These are phyloP conservation scores for Montifringilla adamsi DNA, from an alignment of 2,113 vertebrate species.

Conservation along the genomic window DNA sequence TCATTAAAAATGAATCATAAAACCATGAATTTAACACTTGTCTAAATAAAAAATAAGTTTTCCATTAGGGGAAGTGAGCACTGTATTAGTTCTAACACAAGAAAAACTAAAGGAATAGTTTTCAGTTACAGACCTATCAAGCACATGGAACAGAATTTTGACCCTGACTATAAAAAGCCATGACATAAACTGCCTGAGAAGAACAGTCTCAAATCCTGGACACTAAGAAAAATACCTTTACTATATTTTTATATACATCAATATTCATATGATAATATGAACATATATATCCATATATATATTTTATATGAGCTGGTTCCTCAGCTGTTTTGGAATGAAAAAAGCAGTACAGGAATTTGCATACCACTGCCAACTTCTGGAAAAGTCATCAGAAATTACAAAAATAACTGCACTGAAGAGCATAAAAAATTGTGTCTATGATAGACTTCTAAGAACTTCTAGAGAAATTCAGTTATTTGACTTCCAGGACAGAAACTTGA, in stretches of 20 bases:
- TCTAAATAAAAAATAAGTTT: slow-evolving; percentile 27
- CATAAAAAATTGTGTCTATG: not conserved
- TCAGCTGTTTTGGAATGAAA: slow-evolving; percentile 37
- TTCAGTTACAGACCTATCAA: not conserved
- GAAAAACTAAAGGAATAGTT: not conserved
- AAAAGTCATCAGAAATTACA: slow-evolving; percentile 37
- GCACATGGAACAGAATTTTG: not conserved
- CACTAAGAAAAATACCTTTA: not conserved
- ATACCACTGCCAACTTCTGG: slow-evolving; percentile 20
- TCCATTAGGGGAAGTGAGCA: not conserved
- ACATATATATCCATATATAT: not conserved
- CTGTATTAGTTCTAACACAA: not conserved
- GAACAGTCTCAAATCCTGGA: not conserved
- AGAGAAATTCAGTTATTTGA: not conserved
- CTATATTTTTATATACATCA: not conserved
- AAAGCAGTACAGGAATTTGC: slow-evolving; percentile 16
- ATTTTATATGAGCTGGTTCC: not conserved
- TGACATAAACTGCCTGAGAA: not conserved
- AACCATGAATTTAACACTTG: not conserved
- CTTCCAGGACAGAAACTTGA: not conserved
- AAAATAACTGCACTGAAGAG: slow-evolving; percentile 40
- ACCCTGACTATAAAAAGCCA: not conserved
- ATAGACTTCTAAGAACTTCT: not conserved
- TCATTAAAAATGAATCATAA: slow-evolving; percentile 29
- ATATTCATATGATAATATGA: not conserved